Evolutionary conservation across 1,140 invertebrate genomes (phyloP).

Genomic region (Heliconius eleuchia): DNA sequence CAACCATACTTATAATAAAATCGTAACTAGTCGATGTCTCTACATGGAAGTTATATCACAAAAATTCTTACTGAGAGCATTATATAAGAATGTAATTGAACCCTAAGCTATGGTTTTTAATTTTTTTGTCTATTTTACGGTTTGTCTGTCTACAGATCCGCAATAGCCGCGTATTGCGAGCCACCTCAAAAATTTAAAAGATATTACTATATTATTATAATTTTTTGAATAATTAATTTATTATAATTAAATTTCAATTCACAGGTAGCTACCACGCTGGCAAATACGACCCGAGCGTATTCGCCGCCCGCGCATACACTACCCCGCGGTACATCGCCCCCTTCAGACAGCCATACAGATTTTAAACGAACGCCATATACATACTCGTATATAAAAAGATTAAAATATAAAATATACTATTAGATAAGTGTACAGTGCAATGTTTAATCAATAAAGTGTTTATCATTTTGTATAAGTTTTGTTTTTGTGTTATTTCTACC

Average conservation of each 20-base stretch:
- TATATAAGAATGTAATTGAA: too few species aligned
- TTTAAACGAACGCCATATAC: conserved; percentile 40
- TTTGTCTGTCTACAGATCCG: too few species aligned
- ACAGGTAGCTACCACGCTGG: conserved; percentile 69
- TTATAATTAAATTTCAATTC: conserved; percentile 27
- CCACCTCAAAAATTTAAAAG: too few species aligned
- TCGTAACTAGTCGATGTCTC: too few species aligned
- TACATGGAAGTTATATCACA: too few species aligned
- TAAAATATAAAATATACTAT: conserved; percentile 2
- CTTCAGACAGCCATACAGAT: conserved; percentile 49
- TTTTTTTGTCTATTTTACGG: too few species aligned
- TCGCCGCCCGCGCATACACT: conserved; percentile 52
- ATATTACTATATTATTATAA: background rate
- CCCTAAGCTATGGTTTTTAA: too few species aligned
- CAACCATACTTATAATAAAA: too few species aligned
- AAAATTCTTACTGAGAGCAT: too few species aligned
- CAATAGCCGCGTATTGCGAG: too few species aligned
- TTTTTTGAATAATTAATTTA: too few species aligned
- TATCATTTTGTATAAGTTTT: conserved; percentile 18
- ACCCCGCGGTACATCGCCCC: conserved; percentile 43
- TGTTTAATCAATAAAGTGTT: conserved; percentile 45
- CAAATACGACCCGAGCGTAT: conserved; percentile 60
- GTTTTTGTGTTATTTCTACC: background rate
- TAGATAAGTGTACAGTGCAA: conserved; percentile 42
- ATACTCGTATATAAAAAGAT: background rate